Evolutionary conservation across 2,797 vertebrate species (phyloP), one percentile per base, ranked within the genome.

Genomic region (Adrianichthys oophorus): DNA sequence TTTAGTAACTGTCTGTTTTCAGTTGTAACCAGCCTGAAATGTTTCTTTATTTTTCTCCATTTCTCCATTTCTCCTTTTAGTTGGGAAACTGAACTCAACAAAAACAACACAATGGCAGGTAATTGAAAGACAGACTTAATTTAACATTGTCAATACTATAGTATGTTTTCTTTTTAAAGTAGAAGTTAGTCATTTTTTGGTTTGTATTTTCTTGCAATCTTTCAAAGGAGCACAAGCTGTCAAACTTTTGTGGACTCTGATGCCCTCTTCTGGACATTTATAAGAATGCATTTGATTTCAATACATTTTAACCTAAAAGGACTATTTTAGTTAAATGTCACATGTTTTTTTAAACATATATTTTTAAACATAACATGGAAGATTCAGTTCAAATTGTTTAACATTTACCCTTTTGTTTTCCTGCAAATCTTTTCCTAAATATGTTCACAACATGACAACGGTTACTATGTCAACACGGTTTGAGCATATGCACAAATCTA

Each of bases 71-170:
- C 24, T 26, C 24, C 6, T 71, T 84, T 63, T 4, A 85, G 85
- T 59, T 81, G 57, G 83, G 90, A 59, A 53, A 80, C 65, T 69
- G 65, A 64, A 56, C 44, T 71, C 68, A 60, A 60, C 61, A 69
- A 76, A 83, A 54, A 18, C 62, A 72, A 62, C 79, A 88, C 43
- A 80, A 93, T 93, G 92, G 89, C 91, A 93, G 92, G 92, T 92
- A 90, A 86, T 64, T 65, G 37, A 62, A 15, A 49, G 16, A 47
- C 15, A 4, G 16, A 8, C 42, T 44, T 18, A 15, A 37, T 1
- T 44, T 14, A 43, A 17, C 8, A 41, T 41, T 24, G 44, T 56
- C 4, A 29, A 55, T 49, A 26, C 5, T 54, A 42, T 32, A n/a
- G 18, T 26, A 48, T 12, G 29, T 2, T 12, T 0, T 47, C 5